Conservation (phyloP, 2,888 invertebrate genomes). For the Scaptomyza parva region DNA sequence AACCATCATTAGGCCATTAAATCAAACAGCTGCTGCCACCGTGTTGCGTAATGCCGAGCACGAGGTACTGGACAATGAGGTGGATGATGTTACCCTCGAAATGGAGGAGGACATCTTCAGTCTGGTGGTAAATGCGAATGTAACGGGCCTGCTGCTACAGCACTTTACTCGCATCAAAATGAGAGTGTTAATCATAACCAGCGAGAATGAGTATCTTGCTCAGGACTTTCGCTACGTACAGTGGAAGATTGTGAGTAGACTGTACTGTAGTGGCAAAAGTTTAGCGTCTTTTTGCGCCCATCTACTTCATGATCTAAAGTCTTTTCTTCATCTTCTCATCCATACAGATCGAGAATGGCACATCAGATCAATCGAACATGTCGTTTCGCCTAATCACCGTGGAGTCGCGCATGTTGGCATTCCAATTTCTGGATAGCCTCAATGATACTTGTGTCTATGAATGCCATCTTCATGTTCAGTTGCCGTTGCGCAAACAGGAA, state of each 20-base stretch:
- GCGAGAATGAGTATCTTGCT: constrained; percentile 81
- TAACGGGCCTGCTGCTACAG: constrained; percentile 83
- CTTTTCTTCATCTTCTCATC: neutral
- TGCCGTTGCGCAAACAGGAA: constrained; percentile 74
- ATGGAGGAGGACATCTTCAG: constrained; percentile 81
- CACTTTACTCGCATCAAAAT: constrained; percentile 81
- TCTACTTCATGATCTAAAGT: constrained; percentile 27
- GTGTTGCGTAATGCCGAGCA: constrained; percentile 78
- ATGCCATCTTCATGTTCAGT: constrained; percentile 75
- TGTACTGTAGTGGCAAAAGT: constrained; percentile 62
- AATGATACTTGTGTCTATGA: constrained; percentile 81
- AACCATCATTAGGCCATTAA: constrained; percentile 69
- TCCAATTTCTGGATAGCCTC: constrained; percentile 79
- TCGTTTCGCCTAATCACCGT: constrained; percentile 79
- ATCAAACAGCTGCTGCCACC: constrained; percentile 63
- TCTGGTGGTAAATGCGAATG: constrained; percentile 82
- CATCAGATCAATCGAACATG: constrained; percentile 77
- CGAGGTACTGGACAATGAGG: constrained; percentile 76
- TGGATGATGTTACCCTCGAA: constrained; percentile 70
- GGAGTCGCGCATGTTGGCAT: constrained; percentile 82
- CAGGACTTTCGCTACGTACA: constrained; percentile 84
- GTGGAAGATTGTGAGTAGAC: constrained; percentile 84
- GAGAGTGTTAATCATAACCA: constrained; percentile 82
- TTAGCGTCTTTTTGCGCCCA: neutral
- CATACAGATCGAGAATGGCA: constrained; percentile 82